These are phyloP conservation scores for Clarias gariepinus DNA, from an alignment of 2,113 vertebrate genomes.

Conservation along the genomic window DNA sequence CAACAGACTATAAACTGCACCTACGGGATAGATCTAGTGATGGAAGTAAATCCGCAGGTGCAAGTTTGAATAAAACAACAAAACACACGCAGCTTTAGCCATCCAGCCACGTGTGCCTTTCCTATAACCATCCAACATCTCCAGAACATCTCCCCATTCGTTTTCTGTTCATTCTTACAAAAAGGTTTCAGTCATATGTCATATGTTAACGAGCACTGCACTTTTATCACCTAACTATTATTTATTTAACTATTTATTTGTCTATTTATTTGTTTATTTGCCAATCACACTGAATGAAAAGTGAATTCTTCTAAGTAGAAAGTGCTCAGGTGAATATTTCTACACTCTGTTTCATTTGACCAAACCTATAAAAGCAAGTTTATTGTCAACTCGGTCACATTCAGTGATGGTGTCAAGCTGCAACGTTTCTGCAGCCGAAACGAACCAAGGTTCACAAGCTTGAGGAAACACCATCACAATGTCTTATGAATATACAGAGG, in stretches of 20 bases:
- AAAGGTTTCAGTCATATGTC: background rate
- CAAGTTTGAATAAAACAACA: constrained; percentile 11
- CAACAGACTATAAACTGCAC: background rate
- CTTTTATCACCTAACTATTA: constrained; percentile 52
- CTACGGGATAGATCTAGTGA: background rate
- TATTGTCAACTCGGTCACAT: background rate
- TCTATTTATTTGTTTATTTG: constrained; percentile 40
- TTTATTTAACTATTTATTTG: constrained; percentile 53
- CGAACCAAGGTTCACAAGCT: constrained; percentile 11
- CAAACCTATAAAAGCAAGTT: background rate
- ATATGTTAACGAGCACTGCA: constrained; percentile 56
- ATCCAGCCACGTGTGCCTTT: constrained; percentile 80
- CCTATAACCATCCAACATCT: constrained; percentile 44
- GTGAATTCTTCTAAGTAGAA: constrained; percentile 16
- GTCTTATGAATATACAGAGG: constrained; percentile 1
- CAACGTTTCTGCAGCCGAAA: background rate
- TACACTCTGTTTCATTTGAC: constrained; percentile 20
- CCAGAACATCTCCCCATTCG: constrained; percentile 28
- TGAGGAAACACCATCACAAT: constrained; percentile 20
- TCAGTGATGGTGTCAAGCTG: background rate
- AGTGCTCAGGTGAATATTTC: constrained; percentile 21
- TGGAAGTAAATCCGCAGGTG: background rate
- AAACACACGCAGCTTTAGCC: constrained; percentile 70
- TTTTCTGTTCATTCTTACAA: constrained; percentile 9
- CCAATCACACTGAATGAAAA: constrained; percentile 10